Percentiles rank a stretch among this genome's conserved stretches.
Conservation (phyloP, 2,113 vertebrate genomes). For the Aythya baeri region DNA sequence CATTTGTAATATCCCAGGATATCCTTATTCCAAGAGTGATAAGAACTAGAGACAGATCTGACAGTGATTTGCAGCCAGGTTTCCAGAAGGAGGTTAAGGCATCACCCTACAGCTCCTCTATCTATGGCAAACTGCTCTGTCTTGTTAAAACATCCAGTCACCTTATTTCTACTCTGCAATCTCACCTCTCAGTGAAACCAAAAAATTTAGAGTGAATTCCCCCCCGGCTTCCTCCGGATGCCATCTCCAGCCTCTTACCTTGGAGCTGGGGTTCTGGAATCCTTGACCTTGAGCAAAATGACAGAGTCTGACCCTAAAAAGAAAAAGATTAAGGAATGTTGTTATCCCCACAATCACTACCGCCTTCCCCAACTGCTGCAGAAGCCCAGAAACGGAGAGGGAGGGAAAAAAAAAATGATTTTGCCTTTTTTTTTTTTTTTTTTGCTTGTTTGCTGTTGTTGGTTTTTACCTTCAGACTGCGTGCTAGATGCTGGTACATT, state of each 20-base stretch:
- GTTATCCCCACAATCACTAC: accelerated
- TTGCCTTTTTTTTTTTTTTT: no score
- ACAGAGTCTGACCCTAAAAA: conserved; percentile 87
- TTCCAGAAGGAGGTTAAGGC: neutral
- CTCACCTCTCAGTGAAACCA: neutral
- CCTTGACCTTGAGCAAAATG: conserved; percentile 90
- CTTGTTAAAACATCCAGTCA: accelerated
- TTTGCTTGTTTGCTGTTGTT: neutral
- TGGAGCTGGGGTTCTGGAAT: conserved; percentile 79
- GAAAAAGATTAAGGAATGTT: neutral
- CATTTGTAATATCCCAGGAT: neutral
- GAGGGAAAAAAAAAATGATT: accelerated
- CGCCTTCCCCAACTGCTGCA: accelerated
- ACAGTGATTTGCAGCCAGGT: neutral
- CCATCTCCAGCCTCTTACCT: conserved; percentile 76
- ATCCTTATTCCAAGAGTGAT: accelerated
- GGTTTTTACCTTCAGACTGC: conserved; percentile 72
- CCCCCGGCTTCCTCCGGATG: neutral
- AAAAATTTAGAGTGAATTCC: accelerated
- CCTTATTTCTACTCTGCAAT: neutral
- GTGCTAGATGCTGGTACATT: conserved; percentile 27
- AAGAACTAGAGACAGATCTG: neutral
- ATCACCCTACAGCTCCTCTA: neutral
- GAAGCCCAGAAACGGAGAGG: accelerated
- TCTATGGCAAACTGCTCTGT: neutral